Evolutionary conservation across 2,888 invertebrate species (phyloP).

Genomic region (Galerucella calmariensis): DNA sequence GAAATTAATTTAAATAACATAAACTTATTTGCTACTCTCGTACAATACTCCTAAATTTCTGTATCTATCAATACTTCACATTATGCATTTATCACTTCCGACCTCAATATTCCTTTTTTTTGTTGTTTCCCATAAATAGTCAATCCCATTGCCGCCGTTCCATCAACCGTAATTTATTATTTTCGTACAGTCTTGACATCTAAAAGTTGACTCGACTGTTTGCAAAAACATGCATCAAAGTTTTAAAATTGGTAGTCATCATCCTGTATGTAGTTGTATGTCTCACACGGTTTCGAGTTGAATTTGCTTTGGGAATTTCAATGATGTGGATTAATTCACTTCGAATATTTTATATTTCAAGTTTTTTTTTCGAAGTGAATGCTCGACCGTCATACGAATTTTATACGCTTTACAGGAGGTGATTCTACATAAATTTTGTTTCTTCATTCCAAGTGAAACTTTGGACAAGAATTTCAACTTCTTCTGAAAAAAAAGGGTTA

Average conservation of each 20-base stretch:
- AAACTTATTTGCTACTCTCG: too few species aligned
- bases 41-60: too few species aligned
- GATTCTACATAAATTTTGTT: background rate
- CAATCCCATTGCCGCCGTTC: background rate
- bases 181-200: slow-evolving; percentile 35
- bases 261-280: slow-evolving; percentile 35
- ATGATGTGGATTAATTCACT: slow-evolving; percentile 9
- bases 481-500: too few species aligned
- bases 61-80: too few species aligned
- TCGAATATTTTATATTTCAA: slow-evolving; percentile 1
- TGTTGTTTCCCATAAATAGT: background rate
- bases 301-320: slow-evolving; percentile 23
- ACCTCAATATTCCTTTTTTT: too few species aligned
- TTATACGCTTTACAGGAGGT: background rate
- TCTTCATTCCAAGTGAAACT: too few species aligned
- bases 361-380: background rate
- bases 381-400: background rate
- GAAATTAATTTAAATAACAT: too few species aligned
- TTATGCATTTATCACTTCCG: too few species aligned
- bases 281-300: slow-evolving; percentile 16
- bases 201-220: slow-evolving; percentile 26
- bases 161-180: background rate
- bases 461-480: too few species aligned
- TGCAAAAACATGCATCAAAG: slow-evolving; percentile 47
- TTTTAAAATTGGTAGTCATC: slow-evolving; percentile 51